These are phyloP conservation scores for Lycopodina hypogea DNA, from an alignment of 37 sponge, comb jelly and placozoan species.

Conservation along the genomic window DNA sequence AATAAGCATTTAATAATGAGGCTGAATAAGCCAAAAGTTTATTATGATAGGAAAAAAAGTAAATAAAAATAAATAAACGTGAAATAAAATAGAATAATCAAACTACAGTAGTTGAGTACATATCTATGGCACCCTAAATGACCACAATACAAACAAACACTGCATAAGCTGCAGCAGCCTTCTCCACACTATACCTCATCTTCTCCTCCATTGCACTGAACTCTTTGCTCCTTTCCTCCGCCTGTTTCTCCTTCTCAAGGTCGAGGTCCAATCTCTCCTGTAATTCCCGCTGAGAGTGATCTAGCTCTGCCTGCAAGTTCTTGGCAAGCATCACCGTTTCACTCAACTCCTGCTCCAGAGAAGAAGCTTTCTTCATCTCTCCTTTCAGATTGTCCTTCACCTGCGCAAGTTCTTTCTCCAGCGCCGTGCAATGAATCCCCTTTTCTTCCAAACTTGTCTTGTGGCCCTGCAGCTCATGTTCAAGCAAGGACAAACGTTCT, in stretches of 20 bases:
- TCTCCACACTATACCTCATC: constrained; percentile 32
- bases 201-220: constrained; percentile 23
- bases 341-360: constrained; percentile 29
- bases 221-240: constrained; percentile 49
- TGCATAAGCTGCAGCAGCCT: no score
- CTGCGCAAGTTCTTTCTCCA: not conserved
- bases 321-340: constrained; percentile 25
- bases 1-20: not conserved
- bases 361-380: not conserved
- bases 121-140: no score
- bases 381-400: not conserved
- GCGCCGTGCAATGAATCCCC: not conserved
- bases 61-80: no score
- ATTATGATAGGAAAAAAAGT: no score
- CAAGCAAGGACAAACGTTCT: not conserved
- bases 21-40: no score
- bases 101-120: no score
- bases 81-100: no score
- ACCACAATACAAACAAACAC: no score
- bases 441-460: not conserved
- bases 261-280: constrained; percentile 45
- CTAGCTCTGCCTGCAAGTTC: constrained; percentile 34
- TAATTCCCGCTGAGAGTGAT: constrained; percentile 17
- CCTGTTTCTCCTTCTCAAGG: constrained; percentile 33
- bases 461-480: not conserved